Percentiles rank a stretch among this genome's conserved stretches.
These are phyloP conservation scores for Diarsia rubi DNA, from an alignment of 2,888 invertebrate species.

Conservation along the genomic window DNA sequence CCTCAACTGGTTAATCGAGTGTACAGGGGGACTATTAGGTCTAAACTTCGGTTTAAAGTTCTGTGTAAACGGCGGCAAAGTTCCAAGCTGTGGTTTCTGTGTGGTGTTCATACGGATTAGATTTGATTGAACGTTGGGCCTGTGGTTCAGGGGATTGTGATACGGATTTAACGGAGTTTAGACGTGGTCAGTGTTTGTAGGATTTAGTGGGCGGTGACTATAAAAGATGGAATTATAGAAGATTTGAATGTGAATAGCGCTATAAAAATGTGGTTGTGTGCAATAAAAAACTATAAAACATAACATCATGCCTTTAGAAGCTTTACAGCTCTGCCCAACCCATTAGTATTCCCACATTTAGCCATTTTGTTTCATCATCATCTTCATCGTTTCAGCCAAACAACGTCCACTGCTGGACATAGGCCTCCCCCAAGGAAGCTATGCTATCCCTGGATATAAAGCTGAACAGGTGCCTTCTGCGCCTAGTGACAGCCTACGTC, in stretches of 20 bases:
- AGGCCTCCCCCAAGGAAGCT: too few species aligned
- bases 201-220: constrained; percentile 8
- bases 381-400: too few species aligned
- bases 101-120: constrained; percentile 37
- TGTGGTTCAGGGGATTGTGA: constrained; percentile 36
- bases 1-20: constrained; percentile 50
- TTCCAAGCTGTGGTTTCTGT: constrained; percentile 35
- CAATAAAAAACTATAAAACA: too few species aligned
- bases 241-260: background rate
- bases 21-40: constrained; percentile 40
- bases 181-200: constrained; percentile 14
- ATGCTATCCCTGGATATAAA: too few species aligned
- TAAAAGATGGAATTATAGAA: background rate
- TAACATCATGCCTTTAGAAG: too few species aligned
- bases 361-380: too few species aligned
- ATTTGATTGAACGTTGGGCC: constrained; percentile 48
- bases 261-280: background rate
- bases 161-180: constrained; percentile 22
- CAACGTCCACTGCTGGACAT: too few species aligned
- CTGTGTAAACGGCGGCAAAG: constrained; percentile 37
- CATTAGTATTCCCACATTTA: too few species aligned
- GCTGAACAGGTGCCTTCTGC: too few species aligned
- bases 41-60: constrained; percentile 49
- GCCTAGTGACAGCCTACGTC: too few species aligned
- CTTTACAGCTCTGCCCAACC: too few species aligned